Conservation (phyloP, 1,140 invertebrate genomes). For the Rhagoletis pomonella region DNA sequence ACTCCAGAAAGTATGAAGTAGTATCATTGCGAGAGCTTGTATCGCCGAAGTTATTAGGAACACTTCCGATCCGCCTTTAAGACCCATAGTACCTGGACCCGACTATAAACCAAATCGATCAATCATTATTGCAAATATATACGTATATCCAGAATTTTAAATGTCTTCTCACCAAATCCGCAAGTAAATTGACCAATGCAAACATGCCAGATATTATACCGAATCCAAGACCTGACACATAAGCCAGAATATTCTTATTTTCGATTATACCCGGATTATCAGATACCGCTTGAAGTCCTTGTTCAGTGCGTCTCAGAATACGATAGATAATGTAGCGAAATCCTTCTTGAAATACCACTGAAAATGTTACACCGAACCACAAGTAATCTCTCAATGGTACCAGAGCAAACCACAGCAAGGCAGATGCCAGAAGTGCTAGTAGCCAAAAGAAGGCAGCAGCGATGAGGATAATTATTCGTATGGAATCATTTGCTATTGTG, state of each 20-base stretch:
- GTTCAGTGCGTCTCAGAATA: slow-evolving; percentile 89
- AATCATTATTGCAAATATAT: slow-evolving; percentile 23
- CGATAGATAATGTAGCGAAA: slow-evolving; percentile 88
- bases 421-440: slow-evolving; percentile 90
- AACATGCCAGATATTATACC: slow-evolving; percentile 96
- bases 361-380: slow-evolving; percentile 91
- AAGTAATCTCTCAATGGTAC: slow-evolving; percentile 85
- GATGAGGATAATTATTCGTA: slow-evolving; percentile 95
- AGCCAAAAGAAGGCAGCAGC: slow-evolving; percentile 98
- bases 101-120: slow-evolving; percentile 72
- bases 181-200: slow-evolving; percentile 93
- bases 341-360: slow-evolving; percentile 85
- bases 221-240: slow-evolving; percentile 96
- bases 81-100: slow-evolving; percentile 95
- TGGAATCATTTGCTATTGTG: slow-evolving; percentile 93
- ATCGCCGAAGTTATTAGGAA: slow-evolving; percentile 94
- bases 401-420: slow-evolving; percentile 90
- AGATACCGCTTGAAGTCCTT: slow-evolving; percentile 90
- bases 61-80: slow-evolving; percentile 86
- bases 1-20: slow-evolving; percentile 96
- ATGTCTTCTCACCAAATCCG: slow-evolving; percentile 82
- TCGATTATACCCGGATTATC: slow-evolving; percentile 84
- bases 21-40: slow-evolving; percentile 90
- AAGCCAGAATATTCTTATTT: slow-evolving; percentile 93
- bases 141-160: background rate